These are phyloP conservation scores for Heliconius congener DNA, from an alignment of 1,140 invertebrate genomes.

Conservation along the genomic window DNA sequence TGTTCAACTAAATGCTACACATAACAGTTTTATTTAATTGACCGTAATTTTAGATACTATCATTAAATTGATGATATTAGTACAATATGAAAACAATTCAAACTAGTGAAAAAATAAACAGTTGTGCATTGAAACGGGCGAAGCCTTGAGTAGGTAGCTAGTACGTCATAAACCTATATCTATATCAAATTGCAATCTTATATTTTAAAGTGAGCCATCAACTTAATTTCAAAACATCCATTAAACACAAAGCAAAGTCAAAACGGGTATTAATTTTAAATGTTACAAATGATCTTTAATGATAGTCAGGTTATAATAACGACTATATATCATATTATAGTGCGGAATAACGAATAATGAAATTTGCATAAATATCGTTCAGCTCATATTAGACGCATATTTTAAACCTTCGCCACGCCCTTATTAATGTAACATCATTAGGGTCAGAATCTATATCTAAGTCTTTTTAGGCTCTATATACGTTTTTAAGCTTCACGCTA, in stretches of 20 bases:
- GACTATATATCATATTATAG: neutral
- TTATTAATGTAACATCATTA: conserved; percentile 10
- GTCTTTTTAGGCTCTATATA: neutral
- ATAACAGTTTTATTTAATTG: no score
- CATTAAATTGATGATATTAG: no score
- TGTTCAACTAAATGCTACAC: no score
- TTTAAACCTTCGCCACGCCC: conserved; percentile 4
- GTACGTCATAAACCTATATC: neutral
- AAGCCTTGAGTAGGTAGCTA: no score
- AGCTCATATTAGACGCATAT: neutral
- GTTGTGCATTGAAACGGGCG: no score
- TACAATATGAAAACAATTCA: no score
- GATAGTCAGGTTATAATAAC: neutral
- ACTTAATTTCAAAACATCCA: neutral
- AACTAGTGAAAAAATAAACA: no score
- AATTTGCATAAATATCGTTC: conserved; percentile 5
- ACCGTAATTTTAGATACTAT: no score
- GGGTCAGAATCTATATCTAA: neutral
- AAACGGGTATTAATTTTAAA: neutral
- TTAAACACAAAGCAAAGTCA: neutral
- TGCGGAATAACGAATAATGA: conserved; percentile 6
- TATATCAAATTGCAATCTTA: neutral
- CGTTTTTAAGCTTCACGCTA: neutral
- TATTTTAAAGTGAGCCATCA: neutral
- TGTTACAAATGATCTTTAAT: conserved; percentile 5